Conservation (phyloP, 2,797 vertebrate species). For the Psittacula derbiana region DNA sequence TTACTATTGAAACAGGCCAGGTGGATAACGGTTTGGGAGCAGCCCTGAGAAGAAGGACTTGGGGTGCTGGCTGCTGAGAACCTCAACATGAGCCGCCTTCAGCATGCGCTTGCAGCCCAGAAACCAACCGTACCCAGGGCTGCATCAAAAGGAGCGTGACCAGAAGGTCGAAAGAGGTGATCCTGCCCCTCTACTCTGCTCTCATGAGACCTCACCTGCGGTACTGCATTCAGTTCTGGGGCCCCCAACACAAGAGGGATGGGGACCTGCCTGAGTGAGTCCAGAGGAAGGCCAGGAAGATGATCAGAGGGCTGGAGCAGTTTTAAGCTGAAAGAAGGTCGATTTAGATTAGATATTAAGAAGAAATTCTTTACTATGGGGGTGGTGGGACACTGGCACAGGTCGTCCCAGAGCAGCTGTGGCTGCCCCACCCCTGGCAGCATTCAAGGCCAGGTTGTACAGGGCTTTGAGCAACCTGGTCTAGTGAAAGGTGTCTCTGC, state of each 20-base stretch:
- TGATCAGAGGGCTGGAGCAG: too few relatives aligned
- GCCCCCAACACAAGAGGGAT: background rate
- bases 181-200: background rate
- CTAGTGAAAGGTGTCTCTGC: background rate
- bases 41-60: background rate
- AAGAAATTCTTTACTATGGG: background rate
- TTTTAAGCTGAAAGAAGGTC: too few relatives aligned
- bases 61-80: background rate
- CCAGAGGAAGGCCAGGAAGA: background rate
- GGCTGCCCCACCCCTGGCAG: background rate
- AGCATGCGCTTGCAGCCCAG: background rate
- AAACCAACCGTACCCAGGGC: background rate
- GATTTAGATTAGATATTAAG: too few relatives aligned
- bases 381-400: background rate
- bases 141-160: background rate
- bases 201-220: background rate
- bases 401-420: background rate
- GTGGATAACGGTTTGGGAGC: background rate
- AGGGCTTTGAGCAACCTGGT: background rate
- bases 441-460: background rate
- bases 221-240: background rate
- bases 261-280: background rate
- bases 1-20: background rate
- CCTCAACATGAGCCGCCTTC: background rate
- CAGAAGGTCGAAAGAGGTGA: background rate